A percentile compares a stretch with the other conserved stretches of the same genome.
phyloP scores from a whole-genome alignment of 2,888 invertebrate species.

The Gerris lacustris region DNA sequence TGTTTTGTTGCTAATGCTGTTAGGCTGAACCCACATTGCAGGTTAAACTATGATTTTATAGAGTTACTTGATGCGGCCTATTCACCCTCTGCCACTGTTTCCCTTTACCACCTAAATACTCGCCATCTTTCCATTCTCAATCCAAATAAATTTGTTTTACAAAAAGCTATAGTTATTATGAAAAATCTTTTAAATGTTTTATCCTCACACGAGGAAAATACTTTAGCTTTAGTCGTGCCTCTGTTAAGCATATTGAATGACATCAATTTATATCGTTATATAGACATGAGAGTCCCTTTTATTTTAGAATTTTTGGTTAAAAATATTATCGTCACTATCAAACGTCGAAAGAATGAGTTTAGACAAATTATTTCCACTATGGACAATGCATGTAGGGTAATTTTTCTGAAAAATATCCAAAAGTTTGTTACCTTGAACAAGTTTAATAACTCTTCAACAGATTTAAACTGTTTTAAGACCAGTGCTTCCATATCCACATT shows the following conservation, averaged over 20 bases:
- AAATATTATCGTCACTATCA: neutral
- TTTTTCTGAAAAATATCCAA: too few relatives aligned
- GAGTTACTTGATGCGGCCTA: neutral
- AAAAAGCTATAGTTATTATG: neutral
- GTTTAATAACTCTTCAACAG: too few relatives aligned
- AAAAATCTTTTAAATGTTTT: neutral
- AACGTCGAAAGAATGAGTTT: neutral
- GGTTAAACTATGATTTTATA: neutral
- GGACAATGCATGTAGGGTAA: neutral
- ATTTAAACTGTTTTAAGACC: too few relatives aligned
- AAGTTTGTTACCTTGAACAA: too few relatives aligned
- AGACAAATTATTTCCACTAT: neutral
- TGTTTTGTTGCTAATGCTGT: neutral
- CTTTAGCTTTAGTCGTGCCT: neutral
- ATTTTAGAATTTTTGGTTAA: neutral
- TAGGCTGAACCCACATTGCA: neutral
- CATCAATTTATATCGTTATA: neutral
- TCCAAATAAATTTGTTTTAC: neutral
- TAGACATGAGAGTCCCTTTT: neutral
- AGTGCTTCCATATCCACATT: too few relatives aligned
- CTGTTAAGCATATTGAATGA: neutral
- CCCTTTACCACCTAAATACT: neutral
- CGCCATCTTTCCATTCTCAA: neutral
- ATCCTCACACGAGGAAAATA: neutral
- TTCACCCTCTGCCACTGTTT: neutral